Evolutionary conservation across 1,140 invertebrate species (phyloP), one percentile per base, ranked within the genome.

Genomic region (Globodera rostochiensis): DNA sequence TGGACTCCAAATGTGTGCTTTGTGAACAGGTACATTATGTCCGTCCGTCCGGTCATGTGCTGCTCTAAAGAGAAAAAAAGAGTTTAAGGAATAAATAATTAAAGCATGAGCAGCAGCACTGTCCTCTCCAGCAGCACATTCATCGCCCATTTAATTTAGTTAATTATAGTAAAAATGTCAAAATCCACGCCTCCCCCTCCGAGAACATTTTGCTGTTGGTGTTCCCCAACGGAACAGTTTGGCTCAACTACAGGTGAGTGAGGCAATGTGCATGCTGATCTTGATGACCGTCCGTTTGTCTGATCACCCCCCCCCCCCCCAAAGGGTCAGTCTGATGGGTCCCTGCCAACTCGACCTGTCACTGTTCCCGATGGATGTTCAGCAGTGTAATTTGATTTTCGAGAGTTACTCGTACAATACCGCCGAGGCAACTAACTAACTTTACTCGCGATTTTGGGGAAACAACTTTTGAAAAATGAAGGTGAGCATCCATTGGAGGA

Each of bases 381-480:
- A 89, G 77, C 84, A 84, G 67, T 88, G 87, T 76, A 88, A 87
- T 81, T 77, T 89, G 36, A 79, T 88, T 53, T 88, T 88, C 73
- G 87, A 88, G 85, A 83, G 81, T 77, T 89, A 89, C 77, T 87
- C 86, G 11, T 89, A 90, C 82, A 89, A 89, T 49, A 89, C 86
- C n/a, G 88, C 87, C 8, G 88, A 89, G 84, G 88, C 70, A 69
- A 50, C 47, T 78, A 69, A 50, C 47, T 78, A 25, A 25, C 19
- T 21, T 69, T 45, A 7, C 9, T 13, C 13, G 25, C 11, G 36
- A 71, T 36, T 71, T 47, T 13, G 19, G 3, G 69, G 5, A 6
- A 19, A 71, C 60, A 75, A 77, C 8, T 64, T n/a, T 69, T 19
- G 1, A n/a, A 77, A 45, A 77, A 1, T 46, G 60, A 46, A 78